Evolutionary conservation across 2,797 vertebrate genomes (phyloP).

Genomic region (Halcyon badia): DNA sequence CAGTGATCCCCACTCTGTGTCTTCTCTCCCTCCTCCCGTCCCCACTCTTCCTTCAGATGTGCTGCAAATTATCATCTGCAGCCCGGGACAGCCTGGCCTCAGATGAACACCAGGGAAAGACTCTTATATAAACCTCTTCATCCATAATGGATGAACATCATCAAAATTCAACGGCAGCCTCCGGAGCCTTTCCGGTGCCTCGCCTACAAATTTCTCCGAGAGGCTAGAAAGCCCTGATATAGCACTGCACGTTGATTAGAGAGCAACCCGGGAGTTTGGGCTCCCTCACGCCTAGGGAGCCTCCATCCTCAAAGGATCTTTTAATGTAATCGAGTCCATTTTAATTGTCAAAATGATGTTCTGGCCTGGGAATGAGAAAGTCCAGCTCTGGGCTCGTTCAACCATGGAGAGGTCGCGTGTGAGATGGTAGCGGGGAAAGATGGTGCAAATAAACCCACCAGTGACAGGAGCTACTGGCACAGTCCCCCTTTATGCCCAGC

Average conservation of each 20-base stretch:
- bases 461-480: background rate
- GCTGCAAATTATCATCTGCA: background rate
- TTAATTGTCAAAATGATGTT: background rate
- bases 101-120: conserved; percentile 47
- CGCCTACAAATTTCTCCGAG: conserved; percentile 50
- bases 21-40: background rate
- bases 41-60: background rate
- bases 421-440: background rate
- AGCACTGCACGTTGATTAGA: background rate
- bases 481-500: background rate
- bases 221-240: background rate
- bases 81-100: conserved; percentile 51
- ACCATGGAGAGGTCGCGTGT: background rate
- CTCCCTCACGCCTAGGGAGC: background rate
- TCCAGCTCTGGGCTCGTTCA: background rate
- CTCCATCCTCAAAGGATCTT: conserved; percentile 26
- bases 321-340: conserved; percentile 14
- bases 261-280: background rate
- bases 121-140: conserved; percentile 71
- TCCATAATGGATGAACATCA: conserved; percentile 74
- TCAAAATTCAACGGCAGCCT: conserved; percentile 45
- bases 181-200: conserved; percentile 48
- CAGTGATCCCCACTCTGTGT: fast-evolving
- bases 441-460: background rate
- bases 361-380: background rate